phyloP scores from a whole-genome alignment of 2,888 invertebrate species.

The Amiota mariae region DNA sequence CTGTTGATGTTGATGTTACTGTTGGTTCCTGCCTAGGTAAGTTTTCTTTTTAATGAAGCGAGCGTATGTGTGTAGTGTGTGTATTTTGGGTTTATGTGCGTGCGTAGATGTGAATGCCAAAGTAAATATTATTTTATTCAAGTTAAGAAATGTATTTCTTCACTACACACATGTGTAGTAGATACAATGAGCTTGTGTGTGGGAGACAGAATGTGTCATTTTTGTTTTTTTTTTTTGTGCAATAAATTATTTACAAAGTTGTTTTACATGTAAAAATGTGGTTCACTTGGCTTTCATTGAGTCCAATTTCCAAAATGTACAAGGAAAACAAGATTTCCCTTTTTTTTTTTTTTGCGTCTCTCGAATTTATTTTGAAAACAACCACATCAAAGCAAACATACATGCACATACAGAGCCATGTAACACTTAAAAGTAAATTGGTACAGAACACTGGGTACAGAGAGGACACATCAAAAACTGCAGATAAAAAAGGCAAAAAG shows the following conservation, averaged over 20 bases:
- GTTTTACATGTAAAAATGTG: conserved; percentile 34
- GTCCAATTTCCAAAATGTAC: conserved; percentile 63
- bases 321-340: conserved; percentile 50
- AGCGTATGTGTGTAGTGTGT: neutral
- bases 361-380: conserved; percentile 32
- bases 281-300: conserved; percentile 54
- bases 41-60: conserved; percentile 10
- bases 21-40: conserved; percentile 1
- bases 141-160: conserved; percentile 48
- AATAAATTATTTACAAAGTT: conserved; percentile 24
- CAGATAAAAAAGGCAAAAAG: conserved; percentile 1
- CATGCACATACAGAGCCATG: conserved; percentile 9
- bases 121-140: conserved; percentile 63
- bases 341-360: conserved; percentile 28
- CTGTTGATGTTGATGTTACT: neutral
- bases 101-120: conserved; percentile 38
- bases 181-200: neutral
- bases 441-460: neutral
- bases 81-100: neutral
- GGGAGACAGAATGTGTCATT: neutral
- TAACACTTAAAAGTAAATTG: conserved; percentile 15
- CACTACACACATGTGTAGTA: neutral
- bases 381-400: conserved; percentile 63
- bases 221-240: too few species aligned
- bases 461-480: neutral